Base-by-base conservation (phyloP, 2,888 invertebrate genomes). In the Dinocampus coccinellae region DNA sequence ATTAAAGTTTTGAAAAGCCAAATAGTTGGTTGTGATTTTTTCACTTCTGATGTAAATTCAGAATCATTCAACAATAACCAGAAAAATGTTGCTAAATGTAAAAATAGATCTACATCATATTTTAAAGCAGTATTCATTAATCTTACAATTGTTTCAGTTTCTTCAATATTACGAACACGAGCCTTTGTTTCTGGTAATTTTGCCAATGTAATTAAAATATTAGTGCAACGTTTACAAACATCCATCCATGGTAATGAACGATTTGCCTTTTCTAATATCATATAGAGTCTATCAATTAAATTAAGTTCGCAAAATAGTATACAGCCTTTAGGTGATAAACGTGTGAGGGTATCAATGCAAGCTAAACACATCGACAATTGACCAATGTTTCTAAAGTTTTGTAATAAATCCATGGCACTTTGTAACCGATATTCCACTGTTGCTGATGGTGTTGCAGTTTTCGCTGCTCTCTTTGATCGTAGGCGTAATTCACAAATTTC, bases 161-260 rank as follows among this genome's bases (percentile, higher is more conserved):
- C 89, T 42, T 91, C 88, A 76, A 91, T 90, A 89, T 90, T 84
- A 3, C 92, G 92, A 69, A 91, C 91, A 77, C 90, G 90, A 0
- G 89, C 89, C 10, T 90, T 91, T 0, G 92, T 92, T 62, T 89
- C 86, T 64, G 88, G 88, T 78, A 92, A 92, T 70, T 93, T 91
- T 11, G 91, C 90, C 74, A 94, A 86, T 81, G 93, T 94, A 55
- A 93, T 90, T 36, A 94, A 89, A 55, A 93, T 90, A 20, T 90
- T 89, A 3, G 90, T 88, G 0, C 90, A 90, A 16, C 88, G 87
- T 55, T 89, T 89, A 60, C 91, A 88, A 60, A 90, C 89, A 76
- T 90, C 89, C 78, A 91, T 88, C 80, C 92, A 91, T 2, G 92
- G 91, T 65, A 91, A 86, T 29, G 92, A 92, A 75, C 92, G 89